A percentile compares a stretch with the other conserved stretches of the same genome.
Conservation (phyloP, 2,113 vertebrate species). For the Loxodonta africana region DNA sequence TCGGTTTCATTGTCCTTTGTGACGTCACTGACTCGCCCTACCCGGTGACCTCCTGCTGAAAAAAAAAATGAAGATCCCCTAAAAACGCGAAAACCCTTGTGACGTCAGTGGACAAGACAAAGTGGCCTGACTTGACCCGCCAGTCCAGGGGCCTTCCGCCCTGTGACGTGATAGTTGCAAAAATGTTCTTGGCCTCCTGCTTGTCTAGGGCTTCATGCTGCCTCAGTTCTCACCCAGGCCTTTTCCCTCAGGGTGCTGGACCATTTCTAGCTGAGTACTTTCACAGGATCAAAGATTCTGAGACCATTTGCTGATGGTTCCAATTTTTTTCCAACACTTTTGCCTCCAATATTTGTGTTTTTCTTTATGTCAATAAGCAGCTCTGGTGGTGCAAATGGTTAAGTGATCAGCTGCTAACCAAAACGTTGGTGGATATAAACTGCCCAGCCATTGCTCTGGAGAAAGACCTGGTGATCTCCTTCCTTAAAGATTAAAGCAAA, state of each 20-base stretch:
- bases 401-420: not conserved
- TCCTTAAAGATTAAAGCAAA: not conserved
- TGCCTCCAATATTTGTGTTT: not conserved
- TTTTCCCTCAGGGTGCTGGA: not conserved
- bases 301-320: not conserved
- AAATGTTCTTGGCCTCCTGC: not conserved
- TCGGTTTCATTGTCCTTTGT: not conserved
- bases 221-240: not conserved
- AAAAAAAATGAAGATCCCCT: not conserved
- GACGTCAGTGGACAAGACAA: not conserved
- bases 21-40: not conserved
- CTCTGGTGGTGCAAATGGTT: too few species aligned
- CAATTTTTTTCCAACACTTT: not conserved
- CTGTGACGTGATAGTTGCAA: not conserved
- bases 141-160: accelerated
- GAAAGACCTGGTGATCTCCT: too few species aligned
- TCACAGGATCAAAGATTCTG: not conserved
- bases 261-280: not conserved
- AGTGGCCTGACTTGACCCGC: not conserved
- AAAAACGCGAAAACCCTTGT: not conserved
- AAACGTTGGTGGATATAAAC: not conserved
- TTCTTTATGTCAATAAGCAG: not conserved
- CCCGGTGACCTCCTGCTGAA: not conserved
- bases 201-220: not conserved
- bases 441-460: too few species aligned